Percentiles rank a stretch among this genome's conserved stretches.
Conservation (phyloP, 2,888 invertebrate genomes). For the Antitype chi region DNA sequence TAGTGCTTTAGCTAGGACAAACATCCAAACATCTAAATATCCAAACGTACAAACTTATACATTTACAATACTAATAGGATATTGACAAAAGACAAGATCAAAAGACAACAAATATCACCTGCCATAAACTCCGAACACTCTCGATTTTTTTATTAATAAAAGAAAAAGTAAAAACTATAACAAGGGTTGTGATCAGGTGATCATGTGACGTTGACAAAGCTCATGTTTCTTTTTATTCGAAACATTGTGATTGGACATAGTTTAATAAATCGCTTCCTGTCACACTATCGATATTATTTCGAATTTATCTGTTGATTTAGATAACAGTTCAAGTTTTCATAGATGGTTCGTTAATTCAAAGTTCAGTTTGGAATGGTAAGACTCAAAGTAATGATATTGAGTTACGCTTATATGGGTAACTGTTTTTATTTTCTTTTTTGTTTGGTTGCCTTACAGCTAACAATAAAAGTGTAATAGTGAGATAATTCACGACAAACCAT, state of each 20-base stretch:
- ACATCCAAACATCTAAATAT: too few species aligned
- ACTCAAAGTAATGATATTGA: neutral
- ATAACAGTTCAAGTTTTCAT: constrained; percentile 20
- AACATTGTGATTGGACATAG: constrained; percentile 78
- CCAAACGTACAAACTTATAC: too few species aligned
- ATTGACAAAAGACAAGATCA: constrained; percentile 32
- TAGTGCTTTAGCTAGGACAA: too few species aligned
- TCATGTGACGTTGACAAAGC: constrained; percentile 70
- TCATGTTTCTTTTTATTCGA: constrained; percentile 77
- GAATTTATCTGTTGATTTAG: constrained; percentile 34
- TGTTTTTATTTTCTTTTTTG: neutral
- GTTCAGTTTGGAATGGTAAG: neutral
- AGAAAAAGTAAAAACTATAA: constrained; percentile 66
- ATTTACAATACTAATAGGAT: constrained; percentile 5
- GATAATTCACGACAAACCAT: neutral
- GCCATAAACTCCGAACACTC: constrained; percentile 55
- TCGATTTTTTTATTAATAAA: constrained; percentile 64
- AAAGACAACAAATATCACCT: constrained; percentile 63
- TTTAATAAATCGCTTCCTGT: constrained; percentile 88
- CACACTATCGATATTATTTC: constrained; percentile 76
- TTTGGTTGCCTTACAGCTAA: neutral
- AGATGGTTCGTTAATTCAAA: neutral
- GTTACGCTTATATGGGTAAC: neutral
- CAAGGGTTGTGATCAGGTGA: constrained; percentile 59
- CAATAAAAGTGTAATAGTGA: neutral